Conservation (phyloP, 92 coral and sea anemone genomes). For the Bergia puertoricense region DNA sequence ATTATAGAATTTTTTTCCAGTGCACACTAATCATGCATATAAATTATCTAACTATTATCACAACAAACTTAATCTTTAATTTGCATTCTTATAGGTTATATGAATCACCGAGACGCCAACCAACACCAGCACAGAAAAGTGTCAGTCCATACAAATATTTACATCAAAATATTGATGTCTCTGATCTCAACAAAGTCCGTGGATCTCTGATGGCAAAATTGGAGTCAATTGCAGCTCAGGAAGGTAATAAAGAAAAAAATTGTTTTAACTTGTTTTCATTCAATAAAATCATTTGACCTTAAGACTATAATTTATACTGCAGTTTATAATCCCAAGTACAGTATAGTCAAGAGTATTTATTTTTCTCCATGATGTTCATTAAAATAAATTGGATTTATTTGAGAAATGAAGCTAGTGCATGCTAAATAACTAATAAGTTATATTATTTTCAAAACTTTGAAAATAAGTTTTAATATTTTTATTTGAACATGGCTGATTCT, state of each 20-base stretch:
- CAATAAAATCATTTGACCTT: background rate
- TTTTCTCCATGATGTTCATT: no score
- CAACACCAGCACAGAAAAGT: conserved; percentile 83
- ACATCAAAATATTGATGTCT: conserved; percentile 72
- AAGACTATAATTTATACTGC: no score
- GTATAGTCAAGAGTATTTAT: no score
- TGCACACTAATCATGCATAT: background rate
- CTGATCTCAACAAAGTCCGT: conserved; percentile 77
- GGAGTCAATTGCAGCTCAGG: conserved; percentile 90
- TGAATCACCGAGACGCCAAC: conserved; percentile 76
- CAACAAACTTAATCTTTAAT: background rate
- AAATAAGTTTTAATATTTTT: no score
- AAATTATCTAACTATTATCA: no score
- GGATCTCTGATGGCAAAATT: conserved; percentile 90
- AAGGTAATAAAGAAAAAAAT: conserved; percentile 53
- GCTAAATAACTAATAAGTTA: no score
- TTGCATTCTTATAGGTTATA: conserved; percentile 61
- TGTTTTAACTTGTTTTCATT: background rate
- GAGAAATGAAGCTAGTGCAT: no score
- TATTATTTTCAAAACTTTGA: no score
- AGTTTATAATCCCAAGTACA: no score
- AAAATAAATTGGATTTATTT: no score
- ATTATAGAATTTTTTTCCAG: background rate
- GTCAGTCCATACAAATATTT: conserved; percentile 80
- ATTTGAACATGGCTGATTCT: no score